Conservation (phyloP, 64 coral and sea anemone genomes). For the Cladopsammia gracilis region DNA sequence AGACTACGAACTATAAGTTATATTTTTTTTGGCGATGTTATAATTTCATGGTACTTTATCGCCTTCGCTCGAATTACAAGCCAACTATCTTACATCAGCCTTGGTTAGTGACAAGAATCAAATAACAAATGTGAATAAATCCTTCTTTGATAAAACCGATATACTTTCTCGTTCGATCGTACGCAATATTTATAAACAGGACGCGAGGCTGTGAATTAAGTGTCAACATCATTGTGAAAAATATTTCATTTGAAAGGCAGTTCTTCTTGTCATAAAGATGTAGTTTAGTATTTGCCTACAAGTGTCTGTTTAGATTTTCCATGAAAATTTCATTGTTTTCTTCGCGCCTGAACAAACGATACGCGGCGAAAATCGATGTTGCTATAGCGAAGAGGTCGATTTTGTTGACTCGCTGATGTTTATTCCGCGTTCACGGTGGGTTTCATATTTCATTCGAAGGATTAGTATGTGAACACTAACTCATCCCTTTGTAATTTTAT, state of each 20-base stretch:
- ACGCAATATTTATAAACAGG: neutral
- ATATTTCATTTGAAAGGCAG: neutral
- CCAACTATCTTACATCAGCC: neutral
- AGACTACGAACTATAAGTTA: neutral
- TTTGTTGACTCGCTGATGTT: slow-evolving; percentile 3
- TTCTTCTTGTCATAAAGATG: neutral
- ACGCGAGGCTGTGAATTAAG: neutral
- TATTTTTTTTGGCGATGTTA: neutral
- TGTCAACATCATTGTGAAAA: neutral
- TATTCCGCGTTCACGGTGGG: neutral
- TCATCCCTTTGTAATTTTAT: neutral
- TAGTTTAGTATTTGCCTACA: slow-evolving; percentile 19
- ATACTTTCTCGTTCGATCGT: no score
- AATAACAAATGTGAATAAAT: neutral
- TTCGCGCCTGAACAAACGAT: neutral
- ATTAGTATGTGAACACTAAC: slow-evolving; percentile 7
- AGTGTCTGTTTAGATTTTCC: slow-evolving; percentile 2
- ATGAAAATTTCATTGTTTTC: slow-evolving; percentile 43
- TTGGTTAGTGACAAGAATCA: neutral
- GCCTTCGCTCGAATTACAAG: neutral
- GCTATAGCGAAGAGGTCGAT: slow-evolving; percentile 12
- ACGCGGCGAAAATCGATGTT: neutral
- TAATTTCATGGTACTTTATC: slow-evolving; percentile 18
- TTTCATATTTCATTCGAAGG: neutral
- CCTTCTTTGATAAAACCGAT: neutral